Conservation (phyloP, 2,797 vertebrate genomes). For the Psittacula derbiana region DNA sequence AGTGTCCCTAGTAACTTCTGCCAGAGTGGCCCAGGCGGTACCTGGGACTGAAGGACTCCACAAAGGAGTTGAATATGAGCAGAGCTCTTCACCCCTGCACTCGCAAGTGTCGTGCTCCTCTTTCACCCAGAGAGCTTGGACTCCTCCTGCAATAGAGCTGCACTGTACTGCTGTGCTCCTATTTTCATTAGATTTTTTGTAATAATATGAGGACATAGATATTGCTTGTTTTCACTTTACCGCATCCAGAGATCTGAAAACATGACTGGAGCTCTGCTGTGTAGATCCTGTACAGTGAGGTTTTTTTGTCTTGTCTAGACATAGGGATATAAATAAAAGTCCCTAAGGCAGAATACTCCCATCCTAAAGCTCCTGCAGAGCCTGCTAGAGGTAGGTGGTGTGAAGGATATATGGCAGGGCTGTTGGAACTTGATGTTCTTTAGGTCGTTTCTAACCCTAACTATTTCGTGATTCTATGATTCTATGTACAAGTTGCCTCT, state of each 20-base stretch:
- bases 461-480: neutral
- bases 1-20: neutral
- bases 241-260: neutral
- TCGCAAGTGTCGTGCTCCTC: neutral
- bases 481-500: fast-evolving
- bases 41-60: neutral
- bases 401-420: fast-evolving
- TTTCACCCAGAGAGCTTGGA: neutral
- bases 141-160: neutral
- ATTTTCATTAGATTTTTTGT: neutral
- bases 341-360: neutral
- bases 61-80: neutral
- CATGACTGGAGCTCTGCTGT: neutral
- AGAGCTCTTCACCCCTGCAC: neutral
- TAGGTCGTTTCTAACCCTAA: neutral
- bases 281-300: fast-evolving
- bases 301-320: neutral
- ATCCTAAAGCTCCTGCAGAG: neutral
- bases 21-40: no score
- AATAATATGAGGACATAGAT: neutral
- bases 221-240: neutral
- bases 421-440: neutral
- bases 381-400: neutral
- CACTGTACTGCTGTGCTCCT: neutral
- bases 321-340: neutral